Evolutionary conservation across 2,888 invertebrate genomes (phyloP).

Genomic region (Cryptocephalus primarius): DNA sequence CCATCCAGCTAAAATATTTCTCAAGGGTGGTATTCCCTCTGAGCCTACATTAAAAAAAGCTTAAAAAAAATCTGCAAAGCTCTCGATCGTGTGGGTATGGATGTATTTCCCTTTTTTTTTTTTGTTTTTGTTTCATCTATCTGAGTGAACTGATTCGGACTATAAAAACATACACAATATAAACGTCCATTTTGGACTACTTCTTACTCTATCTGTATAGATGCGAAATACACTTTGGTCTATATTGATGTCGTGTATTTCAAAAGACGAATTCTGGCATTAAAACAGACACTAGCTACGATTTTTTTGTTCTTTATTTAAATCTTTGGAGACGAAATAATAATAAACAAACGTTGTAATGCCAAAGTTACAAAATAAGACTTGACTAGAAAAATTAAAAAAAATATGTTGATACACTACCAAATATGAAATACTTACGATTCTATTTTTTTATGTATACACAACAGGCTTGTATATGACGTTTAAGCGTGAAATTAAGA

Average conservation of each 20-base stretch:
- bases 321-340: background rate
- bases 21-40: too few species aligned
- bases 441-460: conserved; percentile 23
- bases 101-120: background rate
- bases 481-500: conserved; percentile 20
- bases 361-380: conserved; percentile 20
- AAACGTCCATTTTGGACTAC: conserved; percentile 40
- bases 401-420: conserved; percentile 23
- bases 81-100: background rate
- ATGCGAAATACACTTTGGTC: conserved; percentile 17
- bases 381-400: conserved; percentile 24
- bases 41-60: too few species aligned
- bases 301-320: conserved; percentile 22
- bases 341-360: conserved; percentile 19
- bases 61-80: too few species aligned
- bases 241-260: conserved; percentile 1
- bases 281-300: conserved; percentile 9
- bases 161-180: conserved; percentile 9
- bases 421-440: conserved; percentile 30
- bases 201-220: conserved; percentile 32
- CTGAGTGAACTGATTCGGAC: too few species aligned
- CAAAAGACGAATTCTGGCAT: background rate
- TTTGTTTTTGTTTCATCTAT: background rate
- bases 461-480: conserved; percentile 26
- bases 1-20: too few species aligned